Conservation (phyloP, 2,113 vertebrate genomes). For the Otocyon megalotis region DNA sequence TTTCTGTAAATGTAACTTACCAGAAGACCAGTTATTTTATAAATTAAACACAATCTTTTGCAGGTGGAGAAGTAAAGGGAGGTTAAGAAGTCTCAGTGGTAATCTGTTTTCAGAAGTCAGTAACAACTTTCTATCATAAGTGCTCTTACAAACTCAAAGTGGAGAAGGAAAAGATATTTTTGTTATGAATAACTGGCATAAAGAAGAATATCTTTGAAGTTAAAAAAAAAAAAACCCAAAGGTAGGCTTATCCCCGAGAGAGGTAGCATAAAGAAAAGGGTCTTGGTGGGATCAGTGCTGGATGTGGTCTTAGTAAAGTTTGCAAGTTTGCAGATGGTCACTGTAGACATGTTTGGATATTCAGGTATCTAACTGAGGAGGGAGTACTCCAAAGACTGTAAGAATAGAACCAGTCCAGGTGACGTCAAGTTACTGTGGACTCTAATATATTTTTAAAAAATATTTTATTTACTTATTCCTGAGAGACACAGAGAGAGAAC, state of each 20-base stretch:
- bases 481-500: too few relatives aligned
- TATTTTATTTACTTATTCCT: too few relatives aligned
- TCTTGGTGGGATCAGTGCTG: background rate
- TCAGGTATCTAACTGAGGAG: background rate
- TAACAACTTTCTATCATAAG: background rate
- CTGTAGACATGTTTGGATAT: background rate
- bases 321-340: background rate
- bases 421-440: background rate
- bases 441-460: background rate
- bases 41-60: background rate
- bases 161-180: background rate
- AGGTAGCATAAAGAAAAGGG: background rate
- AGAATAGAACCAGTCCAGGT: background rate
- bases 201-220: background rate
- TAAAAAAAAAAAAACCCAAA: background rate
- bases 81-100: background rate
- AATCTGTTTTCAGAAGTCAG: background rate
- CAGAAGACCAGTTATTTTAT: background rate
- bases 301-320: background rate
- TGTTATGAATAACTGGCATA: background rate
- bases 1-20: constrained; percentile 10
- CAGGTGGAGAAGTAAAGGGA: background rate
- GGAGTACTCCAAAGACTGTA: background rate
- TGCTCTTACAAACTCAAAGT: background rate
- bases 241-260: background rate